Percentiles rank a stretch among this genome's conserved stretches.
Evolutionary conservation across 2,113 vertebrate genomes (phyloP).

Genomic region (Empidonax alnorum): DNA sequence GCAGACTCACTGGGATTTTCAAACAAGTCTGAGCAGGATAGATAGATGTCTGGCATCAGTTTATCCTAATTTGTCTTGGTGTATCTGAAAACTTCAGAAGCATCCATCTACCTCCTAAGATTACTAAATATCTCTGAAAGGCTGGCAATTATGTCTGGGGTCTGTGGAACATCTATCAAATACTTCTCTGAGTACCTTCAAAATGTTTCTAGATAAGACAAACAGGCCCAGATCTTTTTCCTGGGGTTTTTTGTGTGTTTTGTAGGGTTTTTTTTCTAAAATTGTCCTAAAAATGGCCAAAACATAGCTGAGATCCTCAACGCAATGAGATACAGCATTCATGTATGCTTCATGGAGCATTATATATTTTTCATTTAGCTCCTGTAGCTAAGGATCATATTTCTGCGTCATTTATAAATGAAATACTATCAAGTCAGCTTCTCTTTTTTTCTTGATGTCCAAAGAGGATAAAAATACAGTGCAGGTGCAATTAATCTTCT

Average conservation of each 20-base stretch:
- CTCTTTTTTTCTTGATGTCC: not conserved
- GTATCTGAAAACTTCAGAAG: not conserved
- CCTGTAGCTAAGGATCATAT: not conserved
- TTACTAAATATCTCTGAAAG: not conserved
- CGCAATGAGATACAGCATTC: not conserved
- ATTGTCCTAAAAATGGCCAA: not conserved
- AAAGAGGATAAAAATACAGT: conserved; percentile 2
- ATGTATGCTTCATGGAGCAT: not conserved
- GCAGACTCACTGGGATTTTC: not conserved
- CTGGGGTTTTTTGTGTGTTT: not conserved
- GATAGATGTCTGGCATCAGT: not conserved
- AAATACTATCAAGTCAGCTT: not conserved
- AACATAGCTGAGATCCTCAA: not conserved
- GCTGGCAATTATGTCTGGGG: not conserved
- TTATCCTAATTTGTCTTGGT: not conserved
- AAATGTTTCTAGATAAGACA: not conserved
- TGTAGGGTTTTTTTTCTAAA: not conserved
- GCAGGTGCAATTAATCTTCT: conserved; percentile 25
- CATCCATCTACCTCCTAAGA: not conserved
- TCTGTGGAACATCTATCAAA: not conserved
- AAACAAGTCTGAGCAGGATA: not conserved
- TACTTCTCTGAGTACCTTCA: not conserved
- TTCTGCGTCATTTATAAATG: not conserved
- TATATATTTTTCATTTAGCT: not conserved
- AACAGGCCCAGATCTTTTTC: not conserved